A percentile compares a stretch with the other conserved stretches of the same genome.
These are phyloP conservation scores for Troides aeacus DNA, from an alignment of 2,888 invertebrate genomes.

Conservation along the genomic window DNA sequence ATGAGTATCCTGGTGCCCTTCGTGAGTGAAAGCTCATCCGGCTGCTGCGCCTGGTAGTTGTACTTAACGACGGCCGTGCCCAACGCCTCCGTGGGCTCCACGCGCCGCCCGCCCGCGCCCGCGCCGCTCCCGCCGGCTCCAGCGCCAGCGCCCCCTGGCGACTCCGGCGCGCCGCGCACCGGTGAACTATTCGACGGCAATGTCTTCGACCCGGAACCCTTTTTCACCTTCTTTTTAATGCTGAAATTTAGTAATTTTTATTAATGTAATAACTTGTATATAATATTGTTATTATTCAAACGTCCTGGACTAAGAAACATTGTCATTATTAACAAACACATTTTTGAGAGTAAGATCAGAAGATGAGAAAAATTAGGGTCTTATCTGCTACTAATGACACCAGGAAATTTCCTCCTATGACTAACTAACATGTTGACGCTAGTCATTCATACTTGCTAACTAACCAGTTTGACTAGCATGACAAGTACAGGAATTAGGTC, in stretches of 20 bases:
- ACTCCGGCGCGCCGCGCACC: conserved; percentile 80
- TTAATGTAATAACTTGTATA: too few relatives aligned
- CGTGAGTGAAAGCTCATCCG: conserved; percentile 95
- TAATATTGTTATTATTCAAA: too few relatives aligned
- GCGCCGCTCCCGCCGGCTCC: conserved; percentile 33
- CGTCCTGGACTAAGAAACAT: too few relatives aligned
- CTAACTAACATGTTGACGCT: too few relatives aligned
- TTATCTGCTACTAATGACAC: too few relatives aligned
- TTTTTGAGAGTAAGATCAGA: too few relatives aligned
- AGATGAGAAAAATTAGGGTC: too few relatives aligned
- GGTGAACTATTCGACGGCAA: conserved; percentile 92
- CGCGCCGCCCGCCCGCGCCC: conserved; percentile 79
- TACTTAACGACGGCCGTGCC: conserved; percentile 96
- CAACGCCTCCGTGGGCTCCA: conserved; percentile 92
- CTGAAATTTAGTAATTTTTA: conserved; percentile 57
- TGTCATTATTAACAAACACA: too few relatives aligned
- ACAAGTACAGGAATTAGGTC: too few relatives aligned
- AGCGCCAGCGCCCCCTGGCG: conserved; percentile 50
- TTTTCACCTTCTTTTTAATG: conserved; percentile 93
- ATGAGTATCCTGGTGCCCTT: conserved; percentile 97
- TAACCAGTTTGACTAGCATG: too few relatives aligned
- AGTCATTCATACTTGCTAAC: too few relatives aligned
- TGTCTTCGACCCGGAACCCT: conserved; percentile 91
- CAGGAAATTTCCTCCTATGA: too few relatives aligned
- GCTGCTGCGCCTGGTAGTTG: conserved; percentile 94